A percentile compares a stretch with the other conserved stretches of the same genome.
These are phyloP conservation scores for Pomacea canaliculata DNA, from an alignment of 2,888 invertebrate species.

Conservation along the genomic window DNA sequence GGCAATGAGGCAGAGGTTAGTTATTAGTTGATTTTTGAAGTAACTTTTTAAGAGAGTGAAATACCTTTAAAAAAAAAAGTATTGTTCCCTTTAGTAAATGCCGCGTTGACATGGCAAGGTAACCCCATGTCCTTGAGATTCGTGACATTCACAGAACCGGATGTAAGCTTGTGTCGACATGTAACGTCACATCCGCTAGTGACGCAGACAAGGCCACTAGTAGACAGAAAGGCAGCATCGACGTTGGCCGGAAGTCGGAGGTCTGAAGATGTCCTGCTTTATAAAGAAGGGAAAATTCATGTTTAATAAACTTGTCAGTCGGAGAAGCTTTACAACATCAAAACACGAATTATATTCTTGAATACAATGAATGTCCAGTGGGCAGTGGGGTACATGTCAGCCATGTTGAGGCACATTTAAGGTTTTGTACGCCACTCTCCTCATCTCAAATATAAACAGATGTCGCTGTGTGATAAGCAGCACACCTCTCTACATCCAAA, in stretches of 20 bases:
- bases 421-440: no score
- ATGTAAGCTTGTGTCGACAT: not conserved
- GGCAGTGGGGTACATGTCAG: no score
- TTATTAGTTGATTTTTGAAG: no score
- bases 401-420: no score
- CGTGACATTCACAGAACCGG: not conserved
- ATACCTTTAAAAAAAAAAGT: constrained; percentile 14
- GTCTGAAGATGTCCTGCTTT: not conserved
- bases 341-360: no score
- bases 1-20: no score
- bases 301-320: no score
- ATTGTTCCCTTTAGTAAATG: not conserved
- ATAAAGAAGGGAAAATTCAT: not conserved
- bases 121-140: constrained; percentile 22
- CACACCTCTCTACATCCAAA: no score
- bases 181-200: constrained; percentile 15
- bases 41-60: not conserved
- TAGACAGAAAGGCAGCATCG: constrained; percentile 11
- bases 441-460: no score
- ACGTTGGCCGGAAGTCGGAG: not conserved
- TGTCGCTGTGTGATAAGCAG: no score
- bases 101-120: constrained; percentile 31
- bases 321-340: no score
- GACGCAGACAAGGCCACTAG: constrained; percentile 1
- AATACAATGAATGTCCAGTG: no score